A percentile compares a stretch with the other conserved stretches of the same genome.
phyloP scores from a whole-genome alignment of 2,113 vertebrate genomes.

The Rostratula benghalensis region DNA sequence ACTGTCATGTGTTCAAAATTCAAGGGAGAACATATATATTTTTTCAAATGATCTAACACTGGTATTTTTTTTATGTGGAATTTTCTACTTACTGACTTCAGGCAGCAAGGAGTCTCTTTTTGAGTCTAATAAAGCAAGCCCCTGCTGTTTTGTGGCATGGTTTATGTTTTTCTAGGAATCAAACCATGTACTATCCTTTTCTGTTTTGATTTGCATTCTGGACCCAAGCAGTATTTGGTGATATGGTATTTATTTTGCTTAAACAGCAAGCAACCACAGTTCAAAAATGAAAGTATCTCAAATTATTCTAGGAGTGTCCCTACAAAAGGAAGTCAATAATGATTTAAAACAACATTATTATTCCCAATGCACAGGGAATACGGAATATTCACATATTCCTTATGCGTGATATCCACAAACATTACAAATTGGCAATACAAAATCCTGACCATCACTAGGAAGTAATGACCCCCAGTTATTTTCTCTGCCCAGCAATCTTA shows the following conservation, averaged over 20 bases:
- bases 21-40: not conserved
- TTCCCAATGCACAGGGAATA: not conserved
- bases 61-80: not conserved
- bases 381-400: not conserved
- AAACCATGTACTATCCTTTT: not conserved
- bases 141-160: not conserved
- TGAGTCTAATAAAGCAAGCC: not conserved
- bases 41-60: not conserved
- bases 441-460: not conserved
- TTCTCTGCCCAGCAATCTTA: not conserved
- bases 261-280: not conserved
- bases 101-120: not conserved
- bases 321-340: not conserved
- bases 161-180: not conserved
- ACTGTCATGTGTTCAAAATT: not conserved
- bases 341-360: not conserved
- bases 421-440: not conserved
- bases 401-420: accelerated
- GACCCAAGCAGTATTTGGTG: not conserved
- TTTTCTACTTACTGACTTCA: not conserved
- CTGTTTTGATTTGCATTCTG: not conserved
- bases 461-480: not conserved
- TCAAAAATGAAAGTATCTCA: not conserved
- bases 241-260: not conserved
- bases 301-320: not conserved